Evolutionary conservation across 1,140 invertebrate species (phyloP).

Genomic region (Luehdorfia chinensis): DNA sequence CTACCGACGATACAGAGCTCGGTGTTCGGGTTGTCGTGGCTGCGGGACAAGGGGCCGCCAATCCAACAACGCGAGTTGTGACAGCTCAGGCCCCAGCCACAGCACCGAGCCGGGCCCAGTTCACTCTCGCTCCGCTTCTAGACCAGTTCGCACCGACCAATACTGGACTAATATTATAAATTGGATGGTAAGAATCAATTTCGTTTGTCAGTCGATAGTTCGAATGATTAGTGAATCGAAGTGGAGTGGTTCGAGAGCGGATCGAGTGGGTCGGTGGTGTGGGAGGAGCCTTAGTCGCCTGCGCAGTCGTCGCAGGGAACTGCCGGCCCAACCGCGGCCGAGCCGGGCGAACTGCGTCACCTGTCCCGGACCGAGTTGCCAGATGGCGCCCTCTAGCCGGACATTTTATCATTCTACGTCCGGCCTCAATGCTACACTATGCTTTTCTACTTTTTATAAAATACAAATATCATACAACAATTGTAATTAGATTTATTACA

Average conservation of each 20-base stretch:
- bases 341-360: slow-evolving; percentile 41
- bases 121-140: background rate
- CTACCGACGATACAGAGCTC: slow-evolving; percentile 29
- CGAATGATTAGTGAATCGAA: background rate
- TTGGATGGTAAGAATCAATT: background rate
- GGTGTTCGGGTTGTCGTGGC: no score
- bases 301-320: slow-evolving; percentile 47
- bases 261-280: no score
- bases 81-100: slow-evolving; percentile 29
- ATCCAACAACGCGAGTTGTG: slow-evolving; percentile 73
- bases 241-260: background rate
- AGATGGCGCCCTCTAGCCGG: background rate
- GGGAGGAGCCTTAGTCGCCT: no score
- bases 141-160: no score
- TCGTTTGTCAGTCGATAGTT: background rate
- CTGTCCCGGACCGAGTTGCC: no score
- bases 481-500: no score
- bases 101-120: background rate
- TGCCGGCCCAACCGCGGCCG: slow-evolving; percentile 52
- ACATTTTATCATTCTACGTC: no score
- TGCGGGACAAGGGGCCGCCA: slow-evolving; percentile 64
- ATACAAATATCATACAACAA: no score
- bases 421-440: no score
- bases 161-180: no score
- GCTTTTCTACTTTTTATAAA: no score